Percentiles rank a stretch among this genome's conserved stretches.
These are phyloP conservation scores for Polydrusus cervinus DNA, from an alignment of 2,888 invertebrate genomes.

Conservation along the genomic window DNA sequence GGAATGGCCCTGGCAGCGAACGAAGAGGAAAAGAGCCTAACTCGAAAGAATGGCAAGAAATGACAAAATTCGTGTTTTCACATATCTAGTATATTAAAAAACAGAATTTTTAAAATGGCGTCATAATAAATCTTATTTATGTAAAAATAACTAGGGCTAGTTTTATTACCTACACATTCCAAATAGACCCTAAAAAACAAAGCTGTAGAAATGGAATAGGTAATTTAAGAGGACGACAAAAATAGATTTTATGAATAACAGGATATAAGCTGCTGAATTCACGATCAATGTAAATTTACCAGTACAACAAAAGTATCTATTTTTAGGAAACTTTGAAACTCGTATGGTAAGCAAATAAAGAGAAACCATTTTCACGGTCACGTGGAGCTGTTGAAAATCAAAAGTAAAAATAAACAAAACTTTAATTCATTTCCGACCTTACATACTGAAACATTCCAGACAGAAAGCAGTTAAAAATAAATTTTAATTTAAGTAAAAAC, in stretches of 20 bases:
- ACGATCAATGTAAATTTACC: conserved; percentile 14
- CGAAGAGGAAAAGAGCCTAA: too few relatives aligned
- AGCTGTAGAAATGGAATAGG: not conserved
- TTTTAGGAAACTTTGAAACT: conserved; percentile 13
- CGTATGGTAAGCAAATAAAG: not conserved
- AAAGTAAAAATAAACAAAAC: conserved; percentile 32
- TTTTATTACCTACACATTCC: too few relatives aligned
- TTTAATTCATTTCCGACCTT: conserved; percentile 17
- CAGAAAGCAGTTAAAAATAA: too few relatives aligned
- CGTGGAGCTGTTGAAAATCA: conserved; percentile 22
- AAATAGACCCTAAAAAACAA: not conserved
- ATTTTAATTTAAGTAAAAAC: too few relatives aligned
- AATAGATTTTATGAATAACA: conserved; percentile 20
- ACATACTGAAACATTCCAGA: not conserved
- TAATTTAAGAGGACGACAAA: not conserved
- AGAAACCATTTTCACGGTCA: conserved; percentile 32
- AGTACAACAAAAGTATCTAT: conserved; percentile 20
- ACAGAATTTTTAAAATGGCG: too few relatives aligned
- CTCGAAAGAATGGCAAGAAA: too few relatives aligned
- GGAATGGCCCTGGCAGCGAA: too few relatives aligned
- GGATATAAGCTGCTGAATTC: conserved; percentile 24
- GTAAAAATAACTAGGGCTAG: too few relatives aligned
- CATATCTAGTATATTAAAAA: too few relatives aligned
- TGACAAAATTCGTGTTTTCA: too few relatives aligned
- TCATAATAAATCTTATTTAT: too few relatives aligned